Evolutionary conservation across 2,888 invertebrate genomes (phyloP), one percentile per base, ranked within the genome.

Genomic region (Nematopogon swammerdamellus): DNA sequence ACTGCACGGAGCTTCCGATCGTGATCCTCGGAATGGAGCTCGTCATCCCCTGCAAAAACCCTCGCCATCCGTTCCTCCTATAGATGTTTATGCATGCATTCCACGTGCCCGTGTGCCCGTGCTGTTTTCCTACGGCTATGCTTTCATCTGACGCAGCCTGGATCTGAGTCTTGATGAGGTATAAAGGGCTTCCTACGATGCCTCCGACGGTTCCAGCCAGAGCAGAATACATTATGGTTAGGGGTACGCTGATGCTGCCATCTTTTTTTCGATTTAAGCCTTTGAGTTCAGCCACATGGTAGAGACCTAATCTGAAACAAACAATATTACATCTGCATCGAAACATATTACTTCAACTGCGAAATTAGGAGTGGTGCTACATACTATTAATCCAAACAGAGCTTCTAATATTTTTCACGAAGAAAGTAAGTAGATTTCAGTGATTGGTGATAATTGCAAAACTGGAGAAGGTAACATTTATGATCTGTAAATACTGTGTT

Each of bases 101-200:
- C 46, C 69, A 57, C 58, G 80, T 77, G 1, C 77, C 89, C 85
- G 55, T 71, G 65, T 93, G 90, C 8, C 81, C 67, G 68, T 93
- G 91, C 63, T 95, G 95, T 63, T 87, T 82, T 0, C 94, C 95
- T 1, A 95, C 95, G 18, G 93, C 93, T 58, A 92, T 92, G 48
- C 84, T 80, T 6, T 83, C 80, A 46, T 82, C 83, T 6, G 91
- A 84, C 55, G 85, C 81, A 0, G 92, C 83, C 65, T 95, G 94
- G 49, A 94, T 82, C 54, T 77, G 67, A 1, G 92, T 93, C 76
- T 95, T 95, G 10, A 95, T 79, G 63, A 92, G 80, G 53, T 88
- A 91, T 36, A 90, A 81, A 0, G 93, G 93, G 63, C 90, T 91
- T 18, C 86, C 87, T 17, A 85, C 65, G 45, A 84, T 70, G 1